A percentile compares a stretch with the other conserved stretches of the same genome.
Conservation (phyloP, 2,888 invertebrate genomes). For the Pheosia tremula region DNA sequence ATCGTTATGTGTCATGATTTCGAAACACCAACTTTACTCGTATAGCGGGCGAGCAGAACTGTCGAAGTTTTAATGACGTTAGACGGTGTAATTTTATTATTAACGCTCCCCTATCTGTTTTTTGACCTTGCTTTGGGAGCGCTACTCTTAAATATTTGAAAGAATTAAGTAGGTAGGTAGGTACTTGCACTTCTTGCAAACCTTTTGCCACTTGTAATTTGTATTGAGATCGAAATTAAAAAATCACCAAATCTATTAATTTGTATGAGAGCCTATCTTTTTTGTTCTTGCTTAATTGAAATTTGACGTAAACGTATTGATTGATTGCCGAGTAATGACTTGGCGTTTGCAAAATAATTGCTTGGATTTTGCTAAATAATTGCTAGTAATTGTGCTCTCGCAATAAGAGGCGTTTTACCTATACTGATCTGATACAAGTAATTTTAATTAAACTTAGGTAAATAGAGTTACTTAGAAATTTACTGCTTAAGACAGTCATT, state of each 20-base stretch:
- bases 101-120: slow-evolving; percentile 37
- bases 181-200: too few relatives aligned
- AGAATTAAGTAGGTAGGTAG: neutral
- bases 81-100: slow-evolving; percentile 44
- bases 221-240: too few relatives aligned
- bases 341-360: slow-evolving; percentile 14
- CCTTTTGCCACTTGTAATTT: too few relatives aligned
- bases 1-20: slow-evolving; percentile 35
- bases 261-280: slow-evolving; percentile 19
- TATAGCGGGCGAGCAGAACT: slow-evolving; percentile 24
- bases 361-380: slow-evolving; percentile 2
- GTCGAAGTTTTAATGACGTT: slow-evolving; percentile 45
- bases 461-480: too few relatives aligned
- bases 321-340: slow-evolving; percentile 42
- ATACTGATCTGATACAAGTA: too few relatives aligned
- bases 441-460: too few relatives aligned
- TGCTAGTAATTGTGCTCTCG: neutral
- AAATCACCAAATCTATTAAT: slow-evolving; percentile 7
- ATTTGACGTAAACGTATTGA: slow-evolving; percentile 47
- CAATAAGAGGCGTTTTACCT: neutral
- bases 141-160: neutral
- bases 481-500: too few relatives aligned
- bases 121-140: slow-evolving; percentile 33
- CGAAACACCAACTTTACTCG: slow-evolving; percentile 30
- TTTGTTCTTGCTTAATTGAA: slow-evolving; percentile 50